Percentiles rank a stretch among this genome's conserved stretches.
phyloP scores from a whole-genome alignment of 1,140 invertebrate genomes.

The Calliopsis andreniformis region DNA sequence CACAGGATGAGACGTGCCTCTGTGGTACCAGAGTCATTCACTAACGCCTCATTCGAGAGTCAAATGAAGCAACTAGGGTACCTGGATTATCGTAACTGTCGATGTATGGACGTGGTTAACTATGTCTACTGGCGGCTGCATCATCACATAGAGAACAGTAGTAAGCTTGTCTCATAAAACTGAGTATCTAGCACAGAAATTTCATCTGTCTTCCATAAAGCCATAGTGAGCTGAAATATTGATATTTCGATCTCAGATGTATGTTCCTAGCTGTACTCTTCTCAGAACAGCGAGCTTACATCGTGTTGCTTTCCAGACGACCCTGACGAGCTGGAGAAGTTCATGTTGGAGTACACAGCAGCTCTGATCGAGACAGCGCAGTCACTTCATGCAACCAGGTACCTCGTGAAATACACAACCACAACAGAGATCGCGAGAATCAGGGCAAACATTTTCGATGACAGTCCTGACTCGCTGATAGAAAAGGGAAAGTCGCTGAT shows the following conservation, averaged over 20 bases:
- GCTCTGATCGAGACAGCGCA: constrained; percentile 60
- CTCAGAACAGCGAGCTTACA: too few species aligned
- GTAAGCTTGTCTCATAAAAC: too few species aligned
- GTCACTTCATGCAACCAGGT: constrained; percentile 51
- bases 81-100: constrained; percentile 66
- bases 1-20: too few species aligned
- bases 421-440: constrained; percentile 1
- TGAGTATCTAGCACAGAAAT: too few species aligned
- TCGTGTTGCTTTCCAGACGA: constrained; percentile 41
- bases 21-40: not conserved
- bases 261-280: too few species aligned
- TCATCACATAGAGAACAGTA: constrained; percentile 42
- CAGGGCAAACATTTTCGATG: not conserved
- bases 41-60: not conserved
- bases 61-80: constrained; percentile 42
- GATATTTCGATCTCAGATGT: too few species aligned
- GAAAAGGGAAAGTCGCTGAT: constrained; percentile 46
- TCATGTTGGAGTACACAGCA: constrained; percentile 59
- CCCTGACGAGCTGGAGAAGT: constrained; percentile 26
- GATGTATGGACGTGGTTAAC: constrained; percentile 48
- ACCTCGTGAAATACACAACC: constrained; percentile 34
- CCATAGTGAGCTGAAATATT: too few species aligned
- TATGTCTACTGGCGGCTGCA: constrained; percentile 52
- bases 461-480: not conserved
- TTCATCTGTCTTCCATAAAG: too few species aligned